A percentile compares a stretch with the other conserved stretches of the same genome.
phyloP scores from a whole-genome alignment of 2,113 vertebrate species.

The Penelope pileata region DNA sequence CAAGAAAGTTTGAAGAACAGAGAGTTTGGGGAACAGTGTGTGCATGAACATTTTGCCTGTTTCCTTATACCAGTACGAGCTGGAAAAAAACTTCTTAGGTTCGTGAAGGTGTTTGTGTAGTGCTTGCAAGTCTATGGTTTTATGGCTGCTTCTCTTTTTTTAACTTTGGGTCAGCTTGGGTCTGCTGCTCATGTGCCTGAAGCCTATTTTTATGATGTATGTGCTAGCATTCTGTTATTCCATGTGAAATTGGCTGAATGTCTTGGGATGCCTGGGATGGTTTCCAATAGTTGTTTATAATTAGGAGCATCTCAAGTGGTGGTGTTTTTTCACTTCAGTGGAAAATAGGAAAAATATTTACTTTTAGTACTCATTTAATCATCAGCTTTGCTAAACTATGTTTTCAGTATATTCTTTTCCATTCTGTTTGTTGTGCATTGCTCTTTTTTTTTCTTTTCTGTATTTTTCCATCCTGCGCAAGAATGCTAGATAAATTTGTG shows the following conservation, averaged over 20 bases:
- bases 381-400: background rate
- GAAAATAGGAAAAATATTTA: slow-evolving; percentile 49
- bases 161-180: background rate
- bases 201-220: background rate
- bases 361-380: background rate
- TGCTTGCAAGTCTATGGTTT: background rate
- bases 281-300: slow-evolving; percentile 44
- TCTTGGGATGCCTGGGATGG: slow-evolving; percentile 28
- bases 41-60: background rate
- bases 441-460: background rate
- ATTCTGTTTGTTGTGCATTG: background rate
- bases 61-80: background rate
- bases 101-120: background rate
- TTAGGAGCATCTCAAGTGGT: slow-evolving; percentile 31
- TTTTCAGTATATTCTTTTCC: background rate
- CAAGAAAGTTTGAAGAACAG: background rate
- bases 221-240: background rate
- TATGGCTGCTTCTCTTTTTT: background rate
- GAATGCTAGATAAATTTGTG: background rate
- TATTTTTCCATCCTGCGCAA: background rate
- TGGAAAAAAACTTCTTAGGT: background rate
- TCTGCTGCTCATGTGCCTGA: background rate
- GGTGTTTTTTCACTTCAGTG: background rate
- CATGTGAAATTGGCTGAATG: slow-evolving; percentile 9
- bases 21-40: background rate